Evolutionary conservation across 1,140 invertebrate species (phyloP), one percentile per base, ranked within the genome.

Genomic region (Heliothis subflexa): DNA sequence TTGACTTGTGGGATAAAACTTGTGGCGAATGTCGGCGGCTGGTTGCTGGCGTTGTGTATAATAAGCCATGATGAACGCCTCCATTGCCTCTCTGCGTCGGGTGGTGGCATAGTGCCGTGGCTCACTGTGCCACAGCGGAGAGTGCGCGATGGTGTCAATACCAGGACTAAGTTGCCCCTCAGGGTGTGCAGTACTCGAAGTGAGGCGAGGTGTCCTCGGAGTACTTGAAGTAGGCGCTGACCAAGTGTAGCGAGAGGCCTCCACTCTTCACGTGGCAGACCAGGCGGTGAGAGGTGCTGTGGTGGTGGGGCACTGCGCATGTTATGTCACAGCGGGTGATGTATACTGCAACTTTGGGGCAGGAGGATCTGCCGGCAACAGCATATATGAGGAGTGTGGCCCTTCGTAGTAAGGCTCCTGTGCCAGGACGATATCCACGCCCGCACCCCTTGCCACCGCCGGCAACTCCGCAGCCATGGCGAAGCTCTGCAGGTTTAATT

Each of bases 121-220:
- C 11, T 64, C 2, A 10, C 82, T 82, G 72, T 73, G 50, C 85
- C 87, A 87, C 5, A 86, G 12, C 0, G 85, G 81, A 0, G 87
- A 87, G 40, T 88, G 87, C 0, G 83, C 74, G n/a, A 86, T 88
- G 0, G 21, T 49, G 50, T 88, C 85, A 0, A 70, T 0, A 87
- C 62, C 0, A 85, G 2, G 0, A 81, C 16, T 0, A 1, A 18
- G 0, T 25, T 52, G 0, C 80, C 79, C 0, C 18, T 25, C 2
- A 85, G 52, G 0, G 0, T 0, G 3, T 75, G 33, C 9, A 87
- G 28, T 0, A 79, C 78, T 0, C 4, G 2, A n/a, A n/a, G n/a
- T n/a, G n/a, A n/a, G n/a, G n/a, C n/a, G n/a, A n/a, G n/a, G n/a
- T n/a, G n/a, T n/a, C n/a, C n/a, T n/a, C n/a, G n/a, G n/a, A n/a